Conservation (phyloP, 2,888 invertebrate species). For the Ennomos quercinarius region DNA sequence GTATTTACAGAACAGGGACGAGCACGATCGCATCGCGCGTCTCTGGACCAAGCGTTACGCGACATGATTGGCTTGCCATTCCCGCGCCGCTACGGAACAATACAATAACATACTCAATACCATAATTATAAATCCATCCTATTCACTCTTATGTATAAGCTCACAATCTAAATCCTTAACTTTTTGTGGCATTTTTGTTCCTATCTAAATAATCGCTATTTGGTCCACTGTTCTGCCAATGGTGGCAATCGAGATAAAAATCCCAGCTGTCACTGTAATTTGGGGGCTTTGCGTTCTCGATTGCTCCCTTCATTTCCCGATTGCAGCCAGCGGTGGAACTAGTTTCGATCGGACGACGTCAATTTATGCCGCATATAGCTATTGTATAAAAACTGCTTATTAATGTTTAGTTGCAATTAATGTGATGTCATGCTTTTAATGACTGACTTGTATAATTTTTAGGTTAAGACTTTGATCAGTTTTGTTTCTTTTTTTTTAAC, state of each 20-base stretch:
- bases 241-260: too few species aligned
- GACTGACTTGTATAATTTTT: slow-evolving; percentile 63
- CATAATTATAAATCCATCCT: slow-evolving; percentile 77
- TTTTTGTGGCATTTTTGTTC: slow-evolving; percentile 50
- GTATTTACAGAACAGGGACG: slow-evolving; percentile 98
- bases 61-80: slow-evolving; percentile 88
- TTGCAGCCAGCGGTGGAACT: too few species aligned
- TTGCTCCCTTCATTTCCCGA: too few species aligned
- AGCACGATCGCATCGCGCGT: slow-evolving; percentile 98
- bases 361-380: slow-evolving; percentile 45
- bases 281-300: too few species aligned
- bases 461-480: slow-evolving; percentile 57
- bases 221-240: too few species aligned
- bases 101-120: slow-evolving; percentile 70
- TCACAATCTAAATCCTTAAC: slow-evolving; percentile 46
- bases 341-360: not conserved
- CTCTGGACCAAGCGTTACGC: slow-evolving; percentile 99
- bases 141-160: slow-evolving; percentile 70
- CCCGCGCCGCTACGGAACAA: slow-evolving; percentile 58
- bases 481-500: slow-evolving; percentile 59
- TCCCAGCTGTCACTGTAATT: too few species aligned
- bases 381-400: slow-evolving; percentile 62
- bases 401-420: slow-evolving; percentile 74
- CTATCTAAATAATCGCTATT: slow-evolving; percentile 4
- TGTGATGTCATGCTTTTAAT: slow-evolving; percentile 71